Conservation (phyloP, 64 coral and sea anemone species). For the Montipora capricornis region DNA sequence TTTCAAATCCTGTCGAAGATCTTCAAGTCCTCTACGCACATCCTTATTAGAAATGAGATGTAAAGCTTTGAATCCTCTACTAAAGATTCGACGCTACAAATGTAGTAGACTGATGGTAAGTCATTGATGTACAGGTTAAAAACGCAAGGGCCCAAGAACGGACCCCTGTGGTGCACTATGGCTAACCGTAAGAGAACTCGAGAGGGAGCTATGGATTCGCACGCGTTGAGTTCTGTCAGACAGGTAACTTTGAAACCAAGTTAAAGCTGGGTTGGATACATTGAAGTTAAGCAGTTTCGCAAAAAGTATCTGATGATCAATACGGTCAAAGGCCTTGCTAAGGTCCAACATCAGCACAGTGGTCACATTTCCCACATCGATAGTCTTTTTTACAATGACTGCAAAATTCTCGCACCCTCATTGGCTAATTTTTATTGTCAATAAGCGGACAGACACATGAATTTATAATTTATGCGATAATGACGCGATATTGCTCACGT, state of each 20-base stretch:
- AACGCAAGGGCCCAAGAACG: background rate
- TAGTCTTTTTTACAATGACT: conserved; percentile 46
- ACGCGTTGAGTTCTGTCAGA: background rate
- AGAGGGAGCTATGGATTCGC: background rate
- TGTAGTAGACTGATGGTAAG: too few species aligned
- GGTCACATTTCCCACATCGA: conserved; percentile 41
- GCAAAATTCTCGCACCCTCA: too few species aligned
- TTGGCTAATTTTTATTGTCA: too few species aligned
- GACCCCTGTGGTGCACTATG: background rate
- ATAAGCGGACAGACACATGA: too few species aligned
- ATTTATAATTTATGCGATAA: too few species aligned
- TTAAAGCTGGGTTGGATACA: background rate
- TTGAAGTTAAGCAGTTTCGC: background rate
- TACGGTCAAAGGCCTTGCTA: conserved; percentile 50
- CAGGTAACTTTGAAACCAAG: conserved; percentile 17
- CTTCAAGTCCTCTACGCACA: conserved; percentile 3
- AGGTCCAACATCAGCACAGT: conserved; percentile 40
- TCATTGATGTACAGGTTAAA: too few species aligned
- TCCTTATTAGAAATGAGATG: conserved; percentile 54
- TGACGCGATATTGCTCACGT: too few species aligned
- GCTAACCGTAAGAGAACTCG: background rate
- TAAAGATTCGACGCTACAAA: conserved; percentile 30
- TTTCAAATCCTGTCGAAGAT: background rate
- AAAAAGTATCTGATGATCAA: conserved; percentile 39
- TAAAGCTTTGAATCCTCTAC: conserved; percentile 49